phyloP scores from a whole-genome alignment of 2,113 vertebrate genomes.

The Toxotes chatareus region DNA sequence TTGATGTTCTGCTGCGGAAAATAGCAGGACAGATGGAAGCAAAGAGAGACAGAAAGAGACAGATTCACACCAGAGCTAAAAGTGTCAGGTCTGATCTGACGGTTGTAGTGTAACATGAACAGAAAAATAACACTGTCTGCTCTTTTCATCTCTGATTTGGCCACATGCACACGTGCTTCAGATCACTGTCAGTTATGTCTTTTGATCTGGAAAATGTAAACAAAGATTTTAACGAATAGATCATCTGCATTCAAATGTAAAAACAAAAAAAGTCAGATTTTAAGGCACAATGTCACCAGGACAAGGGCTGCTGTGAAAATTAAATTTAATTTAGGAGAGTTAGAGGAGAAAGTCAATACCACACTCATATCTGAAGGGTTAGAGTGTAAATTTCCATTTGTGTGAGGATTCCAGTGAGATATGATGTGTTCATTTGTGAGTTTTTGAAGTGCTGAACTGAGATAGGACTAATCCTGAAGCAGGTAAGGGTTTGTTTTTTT shows the following conservation, averaged over 20 bases:
- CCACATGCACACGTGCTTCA: slow-evolving; percentile 11
- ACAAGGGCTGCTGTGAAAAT: too few species aligned
- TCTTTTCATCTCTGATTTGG: slow-evolving; percentile 14
- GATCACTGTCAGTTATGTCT: slow-evolving; percentile 9
- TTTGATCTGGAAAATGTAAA: not conserved
- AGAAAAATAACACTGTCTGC: slow-evolving; percentile 4
- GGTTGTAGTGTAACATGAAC: not conserved
- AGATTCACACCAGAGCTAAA: slow-evolving; percentile 24
- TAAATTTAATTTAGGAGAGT: too few species aligned
- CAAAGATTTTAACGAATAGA: not conserved
- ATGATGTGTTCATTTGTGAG: too few species aligned
- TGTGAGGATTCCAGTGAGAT: too few species aligned
- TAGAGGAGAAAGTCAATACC: too few species aligned
- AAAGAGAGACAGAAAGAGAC: not conserved
- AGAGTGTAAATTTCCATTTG: too few species aligned
- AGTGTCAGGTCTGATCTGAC: slow-evolving; percentile 19
- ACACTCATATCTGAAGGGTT: too few species aligned
- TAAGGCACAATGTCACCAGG: too few species aligned
- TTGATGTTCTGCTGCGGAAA: not conserved
- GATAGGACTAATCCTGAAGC: not conserved
- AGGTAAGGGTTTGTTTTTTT: too few species aligned
- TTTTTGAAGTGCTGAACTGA: too few species aligned
- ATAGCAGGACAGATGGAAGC: slow-evolving; percentile 1
- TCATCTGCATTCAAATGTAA: not conserved
- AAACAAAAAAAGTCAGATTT: too few species aligned